phyloP scores from a whole-genome alignment of 2,888 invertebrate species.

The Drosophila macrospina region DNA sequence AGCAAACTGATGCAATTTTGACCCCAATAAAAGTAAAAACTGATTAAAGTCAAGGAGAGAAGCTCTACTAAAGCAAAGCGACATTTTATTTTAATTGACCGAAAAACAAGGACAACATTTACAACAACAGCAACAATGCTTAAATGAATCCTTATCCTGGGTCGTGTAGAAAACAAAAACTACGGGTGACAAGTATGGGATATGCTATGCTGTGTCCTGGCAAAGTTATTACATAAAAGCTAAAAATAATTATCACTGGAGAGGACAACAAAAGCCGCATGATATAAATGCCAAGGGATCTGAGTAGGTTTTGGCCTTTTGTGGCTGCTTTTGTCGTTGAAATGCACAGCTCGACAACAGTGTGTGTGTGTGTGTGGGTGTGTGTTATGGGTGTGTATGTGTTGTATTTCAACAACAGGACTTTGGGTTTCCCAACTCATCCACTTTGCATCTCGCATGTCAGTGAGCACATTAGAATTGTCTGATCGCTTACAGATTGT shows the following conservation, averaged over 20 bases:
- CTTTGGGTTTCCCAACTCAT: constrained; percentile 29
- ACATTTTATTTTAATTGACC: constrained; percentile 75
- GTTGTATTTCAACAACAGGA: constrained; percentile 42
- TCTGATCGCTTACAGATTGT: constrained; percentile 77
- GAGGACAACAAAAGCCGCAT: constrained; percentile 69
- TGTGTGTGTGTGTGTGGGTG: constrained; percentile 10
- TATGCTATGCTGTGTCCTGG: constrained; percentile 34
- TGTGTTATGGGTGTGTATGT: constrained; percentile 7
- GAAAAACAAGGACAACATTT: constrained; percentile 40
- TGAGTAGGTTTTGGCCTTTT: constrained; percentile 27
- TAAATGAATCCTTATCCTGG: constrained; percentile 72
- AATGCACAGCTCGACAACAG: constrained; percentile 55
- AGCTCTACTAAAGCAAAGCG: constrained; percentile 30
- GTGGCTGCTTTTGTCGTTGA: constrained; percentile 60
- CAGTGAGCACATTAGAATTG: constrained; percentile 72
- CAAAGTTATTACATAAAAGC: constrained; percentile 79
- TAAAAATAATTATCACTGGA: constrained; percentile 80
- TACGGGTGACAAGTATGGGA: constrained; percentile 38
- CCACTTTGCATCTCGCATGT: constrained; percentile 53
- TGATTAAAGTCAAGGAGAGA: constrained; percentile 41
- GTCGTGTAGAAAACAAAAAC: constrained; percentile 48
- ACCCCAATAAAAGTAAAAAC: constrained; percentile 72
- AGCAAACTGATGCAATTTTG: constrained; percentile 36
- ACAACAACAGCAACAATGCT: constrained; percentile 33
- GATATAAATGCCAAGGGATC: constrained; percentile 28